Evolutionary conservation across 2,797 vertebrate genomes (phyloP), one percentile per base, ranked within the genome.

Genomic region (Bradypodion pumilum): DNA sequence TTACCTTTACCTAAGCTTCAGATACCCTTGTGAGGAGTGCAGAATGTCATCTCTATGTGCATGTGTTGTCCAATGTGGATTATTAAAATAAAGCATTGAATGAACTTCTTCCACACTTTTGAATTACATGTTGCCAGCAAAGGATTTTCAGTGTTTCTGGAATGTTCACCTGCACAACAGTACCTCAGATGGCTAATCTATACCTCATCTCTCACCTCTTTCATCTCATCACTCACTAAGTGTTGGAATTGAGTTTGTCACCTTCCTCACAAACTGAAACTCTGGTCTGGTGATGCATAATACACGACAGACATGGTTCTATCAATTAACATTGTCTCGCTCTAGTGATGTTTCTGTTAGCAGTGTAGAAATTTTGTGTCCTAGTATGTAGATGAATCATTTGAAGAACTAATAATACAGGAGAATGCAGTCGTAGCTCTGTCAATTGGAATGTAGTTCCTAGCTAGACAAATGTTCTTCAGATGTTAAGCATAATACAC

Each of bases 391-490:
- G 3, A 88, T 74, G 25, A 81, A 16, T 74, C 13, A 23, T 86
- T 84, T 88, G 72, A 83, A 76, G 78, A 90, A 88, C 78, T 78
- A 42, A 52, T 83, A 62, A 8, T 52, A 74, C 52, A 78, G 81
- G 65, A 70, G 80, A 85, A 4, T 52, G 27, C 56, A 85, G 84
- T 56, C 63, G 78, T 13, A 70, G 44, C 19, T 66, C 73, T 82
- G 74, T 84, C 81, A 83, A 79, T 91, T 91, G 80, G 83, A 79
- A 90, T 75, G 68, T 89, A 87, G 87, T 90, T 90, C 87, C 42
- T 63, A 86, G 74, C 35, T 60, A 88, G 63, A 89, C 86, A 78
- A 88, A 90, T 80, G n/a, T 81, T 46, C 23, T 87, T 21, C 69
- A 35, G 73, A 7, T 9, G 3, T 76, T 32, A 82, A 42, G 19